Base-by-base conservation (phyloP, 30 jellyfish, hydroid and myxozoan species). In the Mastigias papua region DNA sequence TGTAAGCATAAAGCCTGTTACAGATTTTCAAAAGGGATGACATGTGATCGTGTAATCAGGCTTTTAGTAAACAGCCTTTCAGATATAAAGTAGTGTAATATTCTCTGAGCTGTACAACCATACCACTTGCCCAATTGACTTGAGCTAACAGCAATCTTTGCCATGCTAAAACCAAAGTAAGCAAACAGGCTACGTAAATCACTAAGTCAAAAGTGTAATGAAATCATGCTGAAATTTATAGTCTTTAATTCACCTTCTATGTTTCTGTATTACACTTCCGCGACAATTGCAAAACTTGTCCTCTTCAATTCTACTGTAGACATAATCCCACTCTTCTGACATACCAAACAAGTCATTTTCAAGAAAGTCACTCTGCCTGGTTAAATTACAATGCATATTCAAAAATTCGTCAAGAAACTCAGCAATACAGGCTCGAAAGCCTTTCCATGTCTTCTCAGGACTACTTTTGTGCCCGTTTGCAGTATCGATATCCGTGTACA, bases 401-500 rank as follows among this genome's bases (percentile, higher is more conserved):
- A 76, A 22, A 5, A 76, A 32, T 32, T 58, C 27, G 6, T 37
- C 80, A 70, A 83, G 54, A 19, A 69, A 29, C 16, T 48, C 48
- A 46, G 20, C 17, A 25, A 83, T 69, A 11, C 10, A 15, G 15
- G 28, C 37, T 62, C 95, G 48, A 2, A 58, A 51, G 33, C 42
- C 42, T 50, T 86, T 86, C 95, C 95, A 86, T 34, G 69, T 22
- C 49, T 70, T 70, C 33, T 49, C 77, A 34, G 34, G 17, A 42
- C 60, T 42, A 4, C 22, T 27, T 20, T 10, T 19, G 19, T 21
- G 4, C 20, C 63, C 34, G 1, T 2, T 73, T 21, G 67, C 3
- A 27, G 20, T 30, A 26, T 22, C 65, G 0, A 15, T 81, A 16
- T 81, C 82, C 7, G 1, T 30, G 34, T 83, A 70, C 51, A 83